Evolutionary conservation across 2,797 vertebrate species (phyloP), one percentile per base, ranked within the genome.

Genomic region (Phataginus tetradactyla): DNA sequence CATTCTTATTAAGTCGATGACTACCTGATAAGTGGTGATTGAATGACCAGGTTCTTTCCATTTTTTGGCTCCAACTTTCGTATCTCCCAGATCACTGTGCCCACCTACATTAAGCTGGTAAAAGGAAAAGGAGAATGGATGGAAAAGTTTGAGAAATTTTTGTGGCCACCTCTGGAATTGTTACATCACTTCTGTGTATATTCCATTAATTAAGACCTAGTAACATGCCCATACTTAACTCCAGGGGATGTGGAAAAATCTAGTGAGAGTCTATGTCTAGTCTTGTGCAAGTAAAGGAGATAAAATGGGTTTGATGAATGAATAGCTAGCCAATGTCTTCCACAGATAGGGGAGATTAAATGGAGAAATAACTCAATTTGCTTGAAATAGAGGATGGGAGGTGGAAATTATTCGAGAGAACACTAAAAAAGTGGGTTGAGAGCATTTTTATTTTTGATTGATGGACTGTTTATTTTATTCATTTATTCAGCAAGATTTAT

Each of bases 391-490:
- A 93, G 29, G 23, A 84, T 83, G 39, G 13, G 20, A 87, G 29
- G 68, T 79, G 57, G 32, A 88, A 77, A 86, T 72, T 2, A 42
- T 81, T 87, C 77, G 37, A 91, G 34, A 89, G 49, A 42, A 75
- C 66, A 17, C 68, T 92, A 57, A 72, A 85, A 49, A 90, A 87
- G 23, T 80, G 15, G 5, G 2, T 64, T 75, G 51, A 61, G 34
- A 91, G 78, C 2, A 63, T 21, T 63, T 93, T 71, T 51, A 74
- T 83, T 91, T 75, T 77, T 21, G 12, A 86, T 53, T 66, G 32
- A 49, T 80, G 17, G 55, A 72, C 68, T 91, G 32, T 83, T 72
- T 94, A 20, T 79, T 69, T 78, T 27, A 68, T 94, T 96, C 15
- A 12, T 66, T 77, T 8, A 63, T 57, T 86, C 34, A 84, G 78